Evolutionary conservation across 2,113 vertebrate species (phyloP), one percentile per base, ranked within the genome.

Genomic region (Herpailurus yagouaroundi): DNA sequence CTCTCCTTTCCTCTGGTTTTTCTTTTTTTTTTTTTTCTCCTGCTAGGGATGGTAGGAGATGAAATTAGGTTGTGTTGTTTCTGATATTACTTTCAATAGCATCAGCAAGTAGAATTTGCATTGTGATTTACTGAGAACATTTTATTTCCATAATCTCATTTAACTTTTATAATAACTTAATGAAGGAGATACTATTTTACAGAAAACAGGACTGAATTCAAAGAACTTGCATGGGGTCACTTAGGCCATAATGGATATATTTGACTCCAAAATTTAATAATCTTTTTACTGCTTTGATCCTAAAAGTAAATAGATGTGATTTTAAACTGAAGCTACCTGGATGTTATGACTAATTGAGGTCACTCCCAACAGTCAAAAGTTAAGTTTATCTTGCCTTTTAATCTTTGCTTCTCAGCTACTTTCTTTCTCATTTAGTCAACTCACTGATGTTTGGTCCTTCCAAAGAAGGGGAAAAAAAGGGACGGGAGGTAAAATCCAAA

Each of bases 401-500:
- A 89, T 45, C 23, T 94, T 97, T 87, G 45, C 57, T 82, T 96
- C 76, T 96, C 36, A 93, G 57, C 57, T 90, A 29, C 66, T 87
- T 84, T 77, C 10, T 90, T 60, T 82, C 16, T 13, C 38, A 15
- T 71, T 96, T 92, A 80, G 52, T 95, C 57, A 63, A 45, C 63
- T 91, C n/a, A 76, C 11, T 92, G 55, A 80, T 60, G 1, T 83
- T 97, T 96, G 79, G 3, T 95, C 68, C 19, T 97, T 97, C 68
- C 74, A 93, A 86, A 82, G 41, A 89, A 97, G 25, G 41, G 29
- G 85, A 55, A 63, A 50, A 77, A 79, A 64, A 89, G 33, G 29
- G 64, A 41, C 41, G 64, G 27, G 68, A 73, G 57, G 6, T 84
- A 87, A 91, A 96, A 93, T 87, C 52, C 27, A 88, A 73, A 88